Base-by-base conservation (phyloP, 2,888 invertebrate genomes). In the Drosophila siamana region DNA sequence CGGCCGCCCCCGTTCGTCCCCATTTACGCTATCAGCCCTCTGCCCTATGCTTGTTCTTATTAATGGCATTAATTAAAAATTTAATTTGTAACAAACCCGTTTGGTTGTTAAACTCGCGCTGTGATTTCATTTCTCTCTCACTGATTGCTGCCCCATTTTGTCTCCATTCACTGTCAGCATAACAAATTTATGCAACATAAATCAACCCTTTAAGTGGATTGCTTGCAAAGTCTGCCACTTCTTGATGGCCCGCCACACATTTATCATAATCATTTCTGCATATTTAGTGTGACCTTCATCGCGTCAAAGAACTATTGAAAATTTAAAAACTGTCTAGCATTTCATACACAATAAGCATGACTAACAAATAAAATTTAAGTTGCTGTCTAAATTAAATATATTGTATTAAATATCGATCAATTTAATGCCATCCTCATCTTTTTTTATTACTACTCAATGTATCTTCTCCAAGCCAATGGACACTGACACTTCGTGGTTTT, bases 51-150 rank as follows among this genome's bases (percentile, higher is more conserved):
- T 36, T 38, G 47, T 44, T 48, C 62, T 77, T 76, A 84, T 79
- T 86, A 86, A 89, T 86, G 79, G 74, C 74, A 84, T 84, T 89
- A 85, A 89, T 89, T 88, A 86, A 86, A 86, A 81, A 78, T 88
- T 82, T 77, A 85, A 79, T 78, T 80, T 79, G 74, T 73, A 72
- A 80, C 68, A 74, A 75, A 69, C 65, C 71, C 75, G 66, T 72
- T 74, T 80, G 55, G 68, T 44, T 65, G 65, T 63, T 66, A 36
- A 63, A 38, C 44, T 55, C 44, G 51, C 48, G 59, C 59, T 63
- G 43, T 62, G 67, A 70, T 75, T 62, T 63, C 11, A 26, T 28
- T 40, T 15, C 36, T 13, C 11, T 36, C 24, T 11, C 26, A 47
- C 19, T 36, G 51, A 69, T 56, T 13, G 19, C 4, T 50, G 22